Evolutionary conservation across 1,140 invertebrate species (phyloP), one percentile per base, ranked within the genome.

Genomic region (Belonocnema kinseyi): DNA sequence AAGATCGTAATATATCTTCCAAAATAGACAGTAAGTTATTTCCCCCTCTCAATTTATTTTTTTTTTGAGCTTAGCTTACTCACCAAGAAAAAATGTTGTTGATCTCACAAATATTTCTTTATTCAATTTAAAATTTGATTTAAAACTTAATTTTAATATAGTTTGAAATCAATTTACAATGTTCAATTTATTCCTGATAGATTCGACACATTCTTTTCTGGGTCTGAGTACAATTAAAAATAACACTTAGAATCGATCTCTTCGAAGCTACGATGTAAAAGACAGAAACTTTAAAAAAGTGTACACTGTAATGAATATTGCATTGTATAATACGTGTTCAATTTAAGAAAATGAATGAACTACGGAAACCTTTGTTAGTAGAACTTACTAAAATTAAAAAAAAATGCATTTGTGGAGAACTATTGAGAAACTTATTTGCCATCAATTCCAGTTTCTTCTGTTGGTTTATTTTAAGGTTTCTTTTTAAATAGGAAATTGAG

Each of bases 261-360:
- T 66, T 66, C 26, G 21, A 66, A 66, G 26, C 33, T 66, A 66
- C 61, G 26, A 40, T 66, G 61, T 66, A 66, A 66, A 66, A 66
- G n/a, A 66, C 40, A 46, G 40, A 11, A 46, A 46, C 6, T 46
- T n/a, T 66, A 16, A 33, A 66, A 66, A 26, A 66, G 16, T 40
- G n/a, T 16, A n/a, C n/a, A 66, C 61, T 46, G 61, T 66, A 66
- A 66, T 66, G 40, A 66, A 40, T 46, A 46, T 40, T 66, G 21
- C 21, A 66, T 33, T 66, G 61, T 66, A 66, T 66, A 33, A 66
- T 66, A 66, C 61, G 61, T 66, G 26, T 46, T 66, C 46, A 40
- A 66, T 40, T 66, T 66, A 66, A 66, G 33, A 66, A 66, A n/a
- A 16, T n/a, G 40, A 46, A 66, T 40, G 21, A 66, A 66, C 61